phyloP scores from a whole-genome alignment of 2,113 vertebrate genomes.

The Panthera uncia region DNA sequence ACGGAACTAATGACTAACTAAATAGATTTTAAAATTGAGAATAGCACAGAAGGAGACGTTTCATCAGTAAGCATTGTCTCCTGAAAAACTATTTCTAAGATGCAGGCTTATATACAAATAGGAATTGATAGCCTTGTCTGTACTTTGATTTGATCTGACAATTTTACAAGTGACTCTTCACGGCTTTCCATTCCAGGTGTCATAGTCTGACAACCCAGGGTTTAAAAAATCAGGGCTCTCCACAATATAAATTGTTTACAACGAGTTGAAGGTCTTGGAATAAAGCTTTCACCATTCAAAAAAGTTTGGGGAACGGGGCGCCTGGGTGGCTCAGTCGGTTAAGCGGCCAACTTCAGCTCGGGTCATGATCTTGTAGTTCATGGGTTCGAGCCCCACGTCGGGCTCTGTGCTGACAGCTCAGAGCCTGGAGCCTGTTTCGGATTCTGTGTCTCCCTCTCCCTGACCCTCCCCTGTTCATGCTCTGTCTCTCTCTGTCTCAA shows the following conservation, averaged over 20 bases:
- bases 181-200: constrained; percentile 41
- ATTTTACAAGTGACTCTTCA: constrained; percentile 31
- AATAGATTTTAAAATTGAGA: constrained; percentile 12
- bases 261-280: background rate
- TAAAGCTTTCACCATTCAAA: constrained; percentile 41
- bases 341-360: too few species aligned
- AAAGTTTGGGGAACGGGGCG: background rate
- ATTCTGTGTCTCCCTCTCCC: too few species aligned
- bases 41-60: background rate
- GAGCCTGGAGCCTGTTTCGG: too few species aligned
- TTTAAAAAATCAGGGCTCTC: background rate
- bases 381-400: too few species aligned
- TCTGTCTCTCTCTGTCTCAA: too few species aligned
- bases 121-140: background rate
- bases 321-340: too few species aligned
- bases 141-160: constrained; percentile 31
- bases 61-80: background rate
- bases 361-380: too few species aligned
- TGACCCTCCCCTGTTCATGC: too few species aligned
- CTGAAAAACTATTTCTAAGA: background rate
- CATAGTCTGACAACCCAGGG: background rate
- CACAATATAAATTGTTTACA: constrained; percentile 57
- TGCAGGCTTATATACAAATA: constrained; percentile 26
- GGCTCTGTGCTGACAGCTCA: too few species aligned
- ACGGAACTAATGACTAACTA: background rate